phyloP scores from a whole-genome alignment of 2,888 invertebrate species.

The Eulithis prunata region DNA sequence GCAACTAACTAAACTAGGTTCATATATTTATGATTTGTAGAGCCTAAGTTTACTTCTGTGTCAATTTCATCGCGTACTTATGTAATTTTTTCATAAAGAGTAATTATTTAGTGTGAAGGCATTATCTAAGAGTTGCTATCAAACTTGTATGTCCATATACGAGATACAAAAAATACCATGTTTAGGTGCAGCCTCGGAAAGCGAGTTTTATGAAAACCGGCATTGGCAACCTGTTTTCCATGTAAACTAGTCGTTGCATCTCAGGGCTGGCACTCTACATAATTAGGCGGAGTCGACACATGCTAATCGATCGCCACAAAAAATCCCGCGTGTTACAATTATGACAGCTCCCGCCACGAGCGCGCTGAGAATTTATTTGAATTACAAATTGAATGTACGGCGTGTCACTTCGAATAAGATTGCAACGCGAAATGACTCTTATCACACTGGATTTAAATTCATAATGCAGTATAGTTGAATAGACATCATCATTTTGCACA shows the following conservation, averaged over 20 bases:
- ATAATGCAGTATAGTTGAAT: background rate
- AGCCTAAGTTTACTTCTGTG: too few relatives aligned
- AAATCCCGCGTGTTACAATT: constrained; percentile 74
- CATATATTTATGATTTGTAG: too few relatives aligned
- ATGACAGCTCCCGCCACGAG: constrained; percentile 63
- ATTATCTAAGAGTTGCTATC: too few relatives aligned
- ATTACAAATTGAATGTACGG: constrained; percentile 74
- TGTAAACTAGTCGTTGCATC: background rate
- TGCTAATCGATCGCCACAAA: constrained; percentile 59
- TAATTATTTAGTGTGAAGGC: too few relatives aligned
- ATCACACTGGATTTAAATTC: background rate
- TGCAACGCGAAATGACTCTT: constrained; percentile 11
- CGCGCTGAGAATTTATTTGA: constrained; percentile 78
- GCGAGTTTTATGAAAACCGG: background rate
- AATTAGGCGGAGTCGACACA: constrained; percentile 42
- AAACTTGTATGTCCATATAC: too few relatives aligned
- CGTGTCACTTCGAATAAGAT: constrained; percentile 2
- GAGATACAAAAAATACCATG: too few relatives aligned
- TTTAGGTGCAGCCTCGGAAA: too few relatives aligned
- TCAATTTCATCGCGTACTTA: too few relatives aligned
- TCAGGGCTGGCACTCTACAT: constrained; percentile 16
- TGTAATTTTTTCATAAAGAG: too few relatives aligned
- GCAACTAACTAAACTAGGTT: too few relatives aligned
- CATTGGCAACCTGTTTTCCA: constrained; percentile 4
- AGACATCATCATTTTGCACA: background rate